phyloP scores from a whole-genome alignment of 2,797 vertebrate species.

The Allobates femoralis region DNA sequence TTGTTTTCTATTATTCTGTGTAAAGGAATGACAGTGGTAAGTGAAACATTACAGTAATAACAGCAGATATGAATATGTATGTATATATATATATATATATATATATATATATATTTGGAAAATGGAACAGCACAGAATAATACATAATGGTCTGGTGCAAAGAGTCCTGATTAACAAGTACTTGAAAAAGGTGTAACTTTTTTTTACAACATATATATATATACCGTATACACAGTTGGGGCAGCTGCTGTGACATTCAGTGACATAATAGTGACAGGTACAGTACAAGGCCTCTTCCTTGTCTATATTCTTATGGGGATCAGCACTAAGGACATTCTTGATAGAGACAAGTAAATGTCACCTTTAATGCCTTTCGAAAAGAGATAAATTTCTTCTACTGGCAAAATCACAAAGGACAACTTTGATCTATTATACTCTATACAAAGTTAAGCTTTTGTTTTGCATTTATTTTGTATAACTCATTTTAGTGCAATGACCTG shows the following conservation, averaged over 20 bases:
- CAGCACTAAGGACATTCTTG: slow-evolving; percentile 22
- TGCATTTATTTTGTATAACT: slow-evolving; percentile 31
- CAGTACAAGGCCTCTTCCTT: not conserved
- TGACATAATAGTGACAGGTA: not conserved
- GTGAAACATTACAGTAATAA: not conserved
- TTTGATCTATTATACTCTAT: slow-evolving; percentile 16
- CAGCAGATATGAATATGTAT: too few species aligned
- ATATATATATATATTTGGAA: not conserved
- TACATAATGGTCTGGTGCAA: too few species aligned
- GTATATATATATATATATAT: not conserved
- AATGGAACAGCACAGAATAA: too few species aligned
- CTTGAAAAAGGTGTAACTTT: too few species aligned
- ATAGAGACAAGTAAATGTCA: slow-evolving; percentile 57
- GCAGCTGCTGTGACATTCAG: not conserved
- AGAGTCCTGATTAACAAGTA: too few species aligned
- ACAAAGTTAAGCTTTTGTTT: slow-evolving; percentile 19
- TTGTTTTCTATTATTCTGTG: slow-evolving; percentile 89
- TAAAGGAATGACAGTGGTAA: not conserved
- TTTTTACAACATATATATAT: not conserved
- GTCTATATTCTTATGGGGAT: slow-evolving; percentile 3
- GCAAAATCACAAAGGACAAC: slow-evolving; percentile 30
- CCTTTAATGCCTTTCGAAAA: slow-evolving; percentile 38
- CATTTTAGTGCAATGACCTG: slow-evolving; percentile 27
- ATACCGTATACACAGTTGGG: not conserved
- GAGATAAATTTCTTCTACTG: slow-evolving; percentile 52